Evolutionary conservation across 2,797 vertebrate genomes (phyloP).

Genomic region (Gymnothorax reevesii): DNA sequence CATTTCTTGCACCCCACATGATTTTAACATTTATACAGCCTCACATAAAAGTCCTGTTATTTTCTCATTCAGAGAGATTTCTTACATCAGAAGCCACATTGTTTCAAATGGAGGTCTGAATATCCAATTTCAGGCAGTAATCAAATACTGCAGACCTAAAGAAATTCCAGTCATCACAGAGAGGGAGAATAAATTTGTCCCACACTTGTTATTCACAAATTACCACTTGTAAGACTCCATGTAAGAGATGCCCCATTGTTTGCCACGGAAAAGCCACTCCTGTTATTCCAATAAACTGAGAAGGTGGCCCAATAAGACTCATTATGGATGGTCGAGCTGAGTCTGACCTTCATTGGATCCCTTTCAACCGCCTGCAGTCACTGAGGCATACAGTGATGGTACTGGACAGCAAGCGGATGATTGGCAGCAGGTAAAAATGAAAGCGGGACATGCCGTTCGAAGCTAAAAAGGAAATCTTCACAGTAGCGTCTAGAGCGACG

Average conservation of each 20-base stretch:
- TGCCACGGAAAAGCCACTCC: not conserved
- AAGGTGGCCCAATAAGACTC: constrained; percentile 50
- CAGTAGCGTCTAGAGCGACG: constrained; percentile 54
- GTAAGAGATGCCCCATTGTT: not conserved
- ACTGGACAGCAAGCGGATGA: constrained; percentile 22
- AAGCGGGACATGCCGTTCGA: constrained; percentile 57
- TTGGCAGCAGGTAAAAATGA: constrained; percentile 59
- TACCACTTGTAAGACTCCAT: not conserved
- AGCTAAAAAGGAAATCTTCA: constrained; percentile 55
- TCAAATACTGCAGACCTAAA: not conserved
- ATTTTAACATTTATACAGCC: not conserved
- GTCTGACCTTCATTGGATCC: constrained; percentile 60
- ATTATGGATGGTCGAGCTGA: constrained; percentile 47
- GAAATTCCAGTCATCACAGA: not conserved
- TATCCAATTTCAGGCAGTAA: not conserved
- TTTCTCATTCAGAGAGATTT: not conserved
- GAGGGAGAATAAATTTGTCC: not conserved
- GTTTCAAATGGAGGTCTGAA: not conserved
- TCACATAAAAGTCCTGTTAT: not conserved
- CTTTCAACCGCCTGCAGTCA: constrained; percentile 44
- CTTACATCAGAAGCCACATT: not conserved
- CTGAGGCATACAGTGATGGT: constrained; percentile 23
- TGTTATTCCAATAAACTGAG: not conserved
- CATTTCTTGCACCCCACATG: not conserved
- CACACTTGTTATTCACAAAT: not conserved